These are phyloP conservation scores for Desmodus rotundus DNA, from an alignment of 2,113 vertebrate species.

Conservation along the genomic window DNA sequence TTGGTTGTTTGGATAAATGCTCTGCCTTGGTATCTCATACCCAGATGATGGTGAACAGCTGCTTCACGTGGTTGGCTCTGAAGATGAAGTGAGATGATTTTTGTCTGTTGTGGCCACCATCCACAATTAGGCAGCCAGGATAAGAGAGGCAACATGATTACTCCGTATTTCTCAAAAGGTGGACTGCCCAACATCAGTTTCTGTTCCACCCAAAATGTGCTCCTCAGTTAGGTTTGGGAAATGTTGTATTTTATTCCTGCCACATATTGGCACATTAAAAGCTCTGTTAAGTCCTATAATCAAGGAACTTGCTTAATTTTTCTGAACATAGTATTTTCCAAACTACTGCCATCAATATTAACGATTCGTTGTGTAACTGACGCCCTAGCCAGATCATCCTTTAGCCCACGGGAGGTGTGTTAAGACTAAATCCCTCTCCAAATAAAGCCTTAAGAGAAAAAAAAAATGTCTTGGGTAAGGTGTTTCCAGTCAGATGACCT, in stretches of 20 bases:
- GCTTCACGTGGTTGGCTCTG: background rate
- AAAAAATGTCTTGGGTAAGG: background rate
- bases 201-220: background rate
- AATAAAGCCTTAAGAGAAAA: background rate
- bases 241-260: background rate
- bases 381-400: background rate
- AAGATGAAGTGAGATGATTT: background rate
- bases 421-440: background rate
- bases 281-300: background rate
- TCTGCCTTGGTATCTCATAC: background rate
- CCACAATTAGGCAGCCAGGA: background rate
- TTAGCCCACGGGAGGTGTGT: background rate
- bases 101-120: background rate
- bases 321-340: background rate
- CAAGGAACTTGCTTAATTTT: constrained; percentile 12
- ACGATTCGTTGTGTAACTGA: background rate
- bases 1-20: constrained; percentile 22
- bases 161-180: background rate
- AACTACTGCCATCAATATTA: background rate
- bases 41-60: background rate
- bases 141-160: background rate
- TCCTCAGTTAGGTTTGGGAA: background rate
- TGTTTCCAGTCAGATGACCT: background rate
- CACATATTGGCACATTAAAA: background rate
- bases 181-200: background rate